Evolutionary conservation across 2,888 invertebrate genomes (phyloP).

Genomic region (Hanleya hanleyi): DNA sequence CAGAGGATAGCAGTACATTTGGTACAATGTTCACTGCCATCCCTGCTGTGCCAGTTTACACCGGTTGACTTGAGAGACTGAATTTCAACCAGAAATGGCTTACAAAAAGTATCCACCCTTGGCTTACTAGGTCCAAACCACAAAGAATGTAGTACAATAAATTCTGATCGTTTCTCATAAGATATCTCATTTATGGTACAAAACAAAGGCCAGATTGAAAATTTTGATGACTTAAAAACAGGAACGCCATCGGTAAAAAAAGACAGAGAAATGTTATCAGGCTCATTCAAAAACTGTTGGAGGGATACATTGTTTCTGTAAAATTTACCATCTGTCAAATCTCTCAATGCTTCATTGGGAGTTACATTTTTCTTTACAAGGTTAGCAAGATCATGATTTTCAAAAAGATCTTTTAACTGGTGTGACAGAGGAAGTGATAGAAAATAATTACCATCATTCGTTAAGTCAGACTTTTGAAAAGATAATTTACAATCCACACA

Average conservation of each 20-base stretch:
- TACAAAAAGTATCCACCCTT: not conserved
- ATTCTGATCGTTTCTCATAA: not conserved
- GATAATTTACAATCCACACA: not conserved
- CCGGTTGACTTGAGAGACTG: not conserved
- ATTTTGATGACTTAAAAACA: not conserved
- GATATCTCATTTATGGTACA: conserved; percentile 2
- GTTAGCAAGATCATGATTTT: not conserved
- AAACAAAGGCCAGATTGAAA: not conserved
- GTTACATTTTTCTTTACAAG: not conserved
- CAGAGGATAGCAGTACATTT: not conserved
- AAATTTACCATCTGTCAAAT: not conserved
- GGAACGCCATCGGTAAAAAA: conserved; percentile 5
- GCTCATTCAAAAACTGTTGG: not conserved
- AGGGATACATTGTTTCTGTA: not conserved
- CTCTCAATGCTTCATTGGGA: not conserved
- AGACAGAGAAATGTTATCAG: not conserved
- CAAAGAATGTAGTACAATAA: not conserved
- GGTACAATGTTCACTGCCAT: not conserved
- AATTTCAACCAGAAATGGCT: not conserved
- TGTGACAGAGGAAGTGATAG: not conserved
- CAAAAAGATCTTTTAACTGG: not conserved
- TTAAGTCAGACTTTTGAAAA: not conserved
- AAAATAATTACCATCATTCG: not conserved
- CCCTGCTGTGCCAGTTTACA: not conserved
- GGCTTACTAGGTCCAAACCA: conserved; percentile 4